A percentile compares a stretch with the other conserved stretches of the same genome.
These are phyloP conservation scores for Agriopis marginaria DNA, from an alignment of 2,888 invertebrate species.

Conservation along the genomic window DNA sequence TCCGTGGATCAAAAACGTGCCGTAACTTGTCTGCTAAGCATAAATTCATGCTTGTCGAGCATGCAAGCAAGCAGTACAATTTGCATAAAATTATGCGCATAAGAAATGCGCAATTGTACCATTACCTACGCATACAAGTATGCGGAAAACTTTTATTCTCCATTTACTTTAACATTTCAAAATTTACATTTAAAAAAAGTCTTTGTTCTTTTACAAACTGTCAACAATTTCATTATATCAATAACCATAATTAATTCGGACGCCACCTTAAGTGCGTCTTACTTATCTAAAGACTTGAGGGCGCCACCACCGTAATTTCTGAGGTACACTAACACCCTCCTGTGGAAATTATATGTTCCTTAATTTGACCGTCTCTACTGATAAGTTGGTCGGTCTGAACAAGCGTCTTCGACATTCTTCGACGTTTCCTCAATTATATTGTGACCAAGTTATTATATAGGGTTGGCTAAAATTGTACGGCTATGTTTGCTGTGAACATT, in stretches of 20 bases:
- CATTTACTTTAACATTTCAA: background rate
- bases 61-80: too few species aligned
- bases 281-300: background rate
- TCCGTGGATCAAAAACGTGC: too few species aligned
- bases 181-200: background rate
- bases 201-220: slow-evolving; percentile 30
- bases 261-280: slow-evolving; percentile 13
- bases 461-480: background rate
- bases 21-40: too few species aligned
- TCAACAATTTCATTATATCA: slow-evolving; percentile 30
- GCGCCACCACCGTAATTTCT: background rate
- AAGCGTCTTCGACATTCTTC: slow-evolving; percentile 34
- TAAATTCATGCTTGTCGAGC: too few species aligned
- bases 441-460: background rate
- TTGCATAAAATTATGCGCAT: background rate
- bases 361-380: background rate
- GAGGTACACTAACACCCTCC: background rate
- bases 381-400: background rate
- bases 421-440: slow-evolving; percentile 40
- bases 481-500: background rate
- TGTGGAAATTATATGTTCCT: background rate
- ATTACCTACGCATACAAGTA: background rate
- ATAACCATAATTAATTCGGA: slow-evolving; percentile 20
- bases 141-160: slow-evolving; percentile 12
- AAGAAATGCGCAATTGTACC: background rate